Conservation (phyloP, 1,140 invertebrate genomes). For the Pseudomyrmex dendroicus region DNA sequence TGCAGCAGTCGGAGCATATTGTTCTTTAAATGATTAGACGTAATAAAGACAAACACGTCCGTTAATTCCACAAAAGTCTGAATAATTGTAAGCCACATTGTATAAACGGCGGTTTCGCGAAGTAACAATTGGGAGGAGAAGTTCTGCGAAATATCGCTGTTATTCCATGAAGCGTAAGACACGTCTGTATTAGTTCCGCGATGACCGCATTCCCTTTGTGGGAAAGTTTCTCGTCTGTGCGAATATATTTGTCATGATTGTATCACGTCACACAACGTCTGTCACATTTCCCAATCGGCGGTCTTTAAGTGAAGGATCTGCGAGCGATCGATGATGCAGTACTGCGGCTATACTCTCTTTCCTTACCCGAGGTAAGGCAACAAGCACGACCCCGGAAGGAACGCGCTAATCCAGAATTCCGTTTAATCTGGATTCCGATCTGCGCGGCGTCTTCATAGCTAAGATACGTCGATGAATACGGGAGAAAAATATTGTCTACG, state of each 20-base stretch:
- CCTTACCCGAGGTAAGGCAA: conserved; percentile 10
- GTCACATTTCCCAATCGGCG: not conserved
- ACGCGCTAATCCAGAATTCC: conserved; percentile 51
- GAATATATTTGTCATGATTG: conserved; percentile 31
- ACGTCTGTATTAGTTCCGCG: not conserved
- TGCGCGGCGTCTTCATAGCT: conserved; percentile 5
- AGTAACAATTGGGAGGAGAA: not conserved
- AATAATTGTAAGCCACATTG: conserved; percentile 4
- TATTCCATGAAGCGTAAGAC: not conserved
- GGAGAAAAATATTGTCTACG: conserved; percentile 36
- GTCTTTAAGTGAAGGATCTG: conserved; percentile 21
- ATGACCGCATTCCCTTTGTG: not conserved
- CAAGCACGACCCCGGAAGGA: conserved; percentile 26
- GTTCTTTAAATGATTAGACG: conserved; percentile 1
- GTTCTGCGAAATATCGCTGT: not conserved
- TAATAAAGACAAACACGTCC: not conserved
- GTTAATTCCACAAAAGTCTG: not conserved
- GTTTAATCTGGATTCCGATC: conserved; percentile 57
- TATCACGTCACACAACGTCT: not conserved
- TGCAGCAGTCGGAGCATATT: not conserved
- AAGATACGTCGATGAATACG: conserved; percentile 20
- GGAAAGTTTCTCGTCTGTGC: not conserved
- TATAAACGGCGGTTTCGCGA: not conserved
- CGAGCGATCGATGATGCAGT: not conserved
- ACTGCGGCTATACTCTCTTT: not conserved